These are phyloP conservation scores for Sebastes minor DNA, from an alignment of 2,797 vertebrate species.

Conservation along the genomic window DNA sequence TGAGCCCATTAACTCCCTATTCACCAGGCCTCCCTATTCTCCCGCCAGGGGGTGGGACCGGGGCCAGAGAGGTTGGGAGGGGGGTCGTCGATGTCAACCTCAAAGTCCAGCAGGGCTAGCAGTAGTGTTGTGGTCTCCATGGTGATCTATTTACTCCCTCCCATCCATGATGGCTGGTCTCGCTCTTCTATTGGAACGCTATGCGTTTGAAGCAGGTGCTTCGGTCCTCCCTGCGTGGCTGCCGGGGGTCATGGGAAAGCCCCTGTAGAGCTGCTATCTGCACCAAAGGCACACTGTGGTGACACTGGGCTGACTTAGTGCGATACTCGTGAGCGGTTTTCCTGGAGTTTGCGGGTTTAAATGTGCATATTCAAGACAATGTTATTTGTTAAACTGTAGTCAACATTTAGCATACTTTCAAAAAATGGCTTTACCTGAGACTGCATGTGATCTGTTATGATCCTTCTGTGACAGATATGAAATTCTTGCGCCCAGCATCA, in stretches of 20 bases:
- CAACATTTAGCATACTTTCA: not conserved
- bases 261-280: slow-evolving; percentile 58
- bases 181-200: slow-evolving; percentile 10
- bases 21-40: slow-evolving; percentile 64
- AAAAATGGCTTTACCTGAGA: slow-evolving; percentile 77
- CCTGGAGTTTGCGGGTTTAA: not conserved
- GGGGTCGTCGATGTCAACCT: slow-evolving; percentile 67
- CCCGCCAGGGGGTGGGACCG: slow-evolving; percentile 53
- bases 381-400: not conserved
- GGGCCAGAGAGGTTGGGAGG: slow-evolving; percentile 56
- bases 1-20: slow-evolving; percentile 76
- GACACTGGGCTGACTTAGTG: slow-evolving; percentile 12
- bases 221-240: slow-evolving; percentile 44
- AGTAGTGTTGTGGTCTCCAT: slow-evolving; percentile 56
- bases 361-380: not conserved
- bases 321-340: slow-evolving; percentile 28
- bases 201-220: slow-evolving; percentile 59
- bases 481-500: slow-evolving; percentile 34
- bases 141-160: slow-evolving; percentile 46
- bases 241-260: slow-evolving; percentile 80
- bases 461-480: slow-evolving; percentile 49
- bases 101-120: slow-evolving; percentile 50
- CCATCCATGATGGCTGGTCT: slow-evolving; percentile 9
- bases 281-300: slow-evolving; percentile 48
- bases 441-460: slow-evolving; percentile 80